A percentile compares a stretch with the other conserved stretches of the same genome.
Evolutionary conservation across 2,888 invertebrate genomes (phyloP).

Genomic region (Ferdinandea cuprea): DNA sequence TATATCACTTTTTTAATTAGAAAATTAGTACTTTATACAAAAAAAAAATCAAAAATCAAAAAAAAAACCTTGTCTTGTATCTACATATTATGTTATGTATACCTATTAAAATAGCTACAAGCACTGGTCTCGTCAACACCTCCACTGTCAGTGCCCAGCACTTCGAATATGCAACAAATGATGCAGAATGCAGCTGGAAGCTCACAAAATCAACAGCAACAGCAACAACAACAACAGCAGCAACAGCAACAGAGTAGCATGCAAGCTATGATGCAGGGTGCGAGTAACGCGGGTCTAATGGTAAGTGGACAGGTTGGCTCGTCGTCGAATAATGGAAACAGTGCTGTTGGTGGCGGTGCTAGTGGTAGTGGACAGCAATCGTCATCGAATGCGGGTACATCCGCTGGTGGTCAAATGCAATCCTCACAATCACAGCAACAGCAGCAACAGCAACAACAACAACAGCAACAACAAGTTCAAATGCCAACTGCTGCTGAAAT

Average conservation of each 20-base stretch:
- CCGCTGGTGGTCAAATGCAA: conserved; percentile 78
- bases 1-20: neutral
- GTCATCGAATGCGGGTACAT: conserved; percentile 79
- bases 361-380: conserved; percentile 73
- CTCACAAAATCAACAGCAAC: conserved; percentile 68
- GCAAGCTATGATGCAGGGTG: conserved; percentile 81
- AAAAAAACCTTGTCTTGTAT: conserved; percentile 64
- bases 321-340: conserved; percentile 60
- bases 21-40: conserved; percentile 15
- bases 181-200: conserved; percentile 79
- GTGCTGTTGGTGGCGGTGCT: conserved; percentile 57
- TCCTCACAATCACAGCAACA: conserved; percentile 75
- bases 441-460: conserved; percentile 77
- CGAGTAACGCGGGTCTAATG: conserved; percentile 67
- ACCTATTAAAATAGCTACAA: conserved; percentile 81
- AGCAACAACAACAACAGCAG: conserved; percentile 69
- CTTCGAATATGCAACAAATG: conserved; percentile 82
- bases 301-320: conserved; percentile 67
- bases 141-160: conserved; percentile 81
- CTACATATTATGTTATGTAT: conserved; percentile 72
- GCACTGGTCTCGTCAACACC: conserved; percentile 83
- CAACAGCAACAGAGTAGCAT: conserved; percentile 78
- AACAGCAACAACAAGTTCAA: conserved; percentile 79
- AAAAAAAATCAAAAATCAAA: conserved; percentile 1
- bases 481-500: conserved; percentile 83